phyloP scores from a whole-genome alignment of 2,797 vertebrate species.

The Notamacropus eugenii region DNA sequence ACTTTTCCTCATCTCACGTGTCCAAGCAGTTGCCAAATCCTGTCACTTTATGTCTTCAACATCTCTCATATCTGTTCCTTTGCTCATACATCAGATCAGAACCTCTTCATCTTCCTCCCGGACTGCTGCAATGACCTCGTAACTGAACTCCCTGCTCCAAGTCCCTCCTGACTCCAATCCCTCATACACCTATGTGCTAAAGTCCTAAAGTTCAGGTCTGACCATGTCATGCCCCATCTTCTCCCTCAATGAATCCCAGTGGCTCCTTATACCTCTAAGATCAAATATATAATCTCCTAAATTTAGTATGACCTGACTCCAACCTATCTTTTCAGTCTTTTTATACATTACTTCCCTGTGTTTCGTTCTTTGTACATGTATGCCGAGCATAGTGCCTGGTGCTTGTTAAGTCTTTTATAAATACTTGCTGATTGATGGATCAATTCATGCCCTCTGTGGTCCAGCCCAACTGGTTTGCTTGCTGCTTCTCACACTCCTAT shows the following conservation, averaged over 20 bases:
- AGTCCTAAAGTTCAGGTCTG: background rate
- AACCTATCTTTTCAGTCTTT: background rate
- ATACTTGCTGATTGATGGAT: background rate
- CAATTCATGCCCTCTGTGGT: background rate
- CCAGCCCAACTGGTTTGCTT: background rate
- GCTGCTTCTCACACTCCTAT: background rate
- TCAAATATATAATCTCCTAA: background rate
- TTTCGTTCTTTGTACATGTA: background rate
- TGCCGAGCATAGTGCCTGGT: background rate
- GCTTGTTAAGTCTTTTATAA: background rate
- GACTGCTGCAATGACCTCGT: background rate
- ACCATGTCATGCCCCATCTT: background rate
- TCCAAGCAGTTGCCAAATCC: background rate
- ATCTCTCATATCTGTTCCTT: background rate
- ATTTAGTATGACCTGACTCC: background rate
- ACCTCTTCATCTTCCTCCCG: background rate
- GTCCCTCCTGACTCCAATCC: background rate
- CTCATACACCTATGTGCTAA: background rate
- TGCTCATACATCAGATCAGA: background rate
- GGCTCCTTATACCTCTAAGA: background rate
- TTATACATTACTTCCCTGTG: background rate
- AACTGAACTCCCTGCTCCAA: too few relatives aligned
- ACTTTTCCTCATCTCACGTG: background rate
- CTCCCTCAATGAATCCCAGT: background rate
- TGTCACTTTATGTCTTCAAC: background rate